Evolutionary conservation across 2,888 invertebrate genomes (phyloP).

Genomic region (Trichogramma evanescens): DNA sequence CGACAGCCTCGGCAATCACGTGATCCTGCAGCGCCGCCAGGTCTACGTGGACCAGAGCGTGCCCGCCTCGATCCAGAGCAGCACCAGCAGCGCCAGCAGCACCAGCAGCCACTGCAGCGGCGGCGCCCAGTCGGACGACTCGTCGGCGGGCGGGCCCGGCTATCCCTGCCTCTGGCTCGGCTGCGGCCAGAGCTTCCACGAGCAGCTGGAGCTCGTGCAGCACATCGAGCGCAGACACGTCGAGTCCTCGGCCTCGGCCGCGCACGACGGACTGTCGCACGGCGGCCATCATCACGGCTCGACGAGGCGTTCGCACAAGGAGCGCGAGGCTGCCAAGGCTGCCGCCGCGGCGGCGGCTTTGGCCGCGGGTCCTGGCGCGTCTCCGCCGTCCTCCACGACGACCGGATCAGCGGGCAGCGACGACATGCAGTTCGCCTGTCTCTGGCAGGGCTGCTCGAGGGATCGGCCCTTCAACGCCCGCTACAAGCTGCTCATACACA

Average conservation of each 20-base stretch:
- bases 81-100: neutral
- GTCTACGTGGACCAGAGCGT: too few species aligned
- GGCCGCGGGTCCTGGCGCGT: neutral
- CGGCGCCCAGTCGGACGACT: slow-evolving; percentile 23
- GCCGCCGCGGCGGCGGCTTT: neutral
- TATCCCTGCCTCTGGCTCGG: slow-evolving; percentile 77
- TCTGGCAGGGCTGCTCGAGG: slow-evolving; percentile 87
- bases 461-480: slow-evolving; percentile 93
- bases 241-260: slow-evolving; percentile 50
- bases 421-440: slow-evolving; percentile 79
- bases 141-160: slow-evolving; percentile 24
- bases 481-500: slow-evolving; percentile 93
- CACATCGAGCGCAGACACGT: slow-evolving; percentile 85
- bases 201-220: slow-evolving; percentile 71
- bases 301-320: slow-evolving; percentile 31
- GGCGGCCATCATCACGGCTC: slow-evolving; percentile 27
- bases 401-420: slow-evolving; percentile 42
- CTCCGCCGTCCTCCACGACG: neutral
- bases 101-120: neutral
- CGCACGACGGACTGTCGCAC: slow-evolving; percentile 3
- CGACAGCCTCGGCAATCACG: too few species aligned
- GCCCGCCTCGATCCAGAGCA: neutral
- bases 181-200: slow-evolving; percentile 72
- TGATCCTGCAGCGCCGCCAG: too few species aligned
- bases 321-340: slow-evolving; percentile 18